These are phyloP conservation scores for Psilanteris sp. DNA, from an alignment of 1,140 invertebrate species.

Conservation along the genomic window DNA sequence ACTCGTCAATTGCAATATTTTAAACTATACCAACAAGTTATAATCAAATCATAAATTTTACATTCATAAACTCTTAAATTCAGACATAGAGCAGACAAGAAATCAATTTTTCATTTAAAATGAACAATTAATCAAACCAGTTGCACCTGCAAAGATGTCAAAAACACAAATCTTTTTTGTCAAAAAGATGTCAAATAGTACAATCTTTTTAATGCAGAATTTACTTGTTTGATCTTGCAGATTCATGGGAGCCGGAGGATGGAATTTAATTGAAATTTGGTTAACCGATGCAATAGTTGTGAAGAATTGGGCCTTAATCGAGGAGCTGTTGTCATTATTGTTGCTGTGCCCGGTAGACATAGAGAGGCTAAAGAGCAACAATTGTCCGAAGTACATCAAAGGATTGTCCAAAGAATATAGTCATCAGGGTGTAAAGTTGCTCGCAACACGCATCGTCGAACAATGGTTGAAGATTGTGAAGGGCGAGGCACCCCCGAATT, in stretches of 20 bases:
- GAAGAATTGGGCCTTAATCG: conserved; percentile 91
- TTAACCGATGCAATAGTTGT: conserved; percentile 89
- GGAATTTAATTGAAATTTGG: conserved; percentile 93
- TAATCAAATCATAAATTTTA: no score
- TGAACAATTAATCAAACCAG: no score
- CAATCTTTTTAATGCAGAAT: no score
- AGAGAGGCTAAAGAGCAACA: conserved; percentile 92
- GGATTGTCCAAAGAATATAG: conserved; percentile 90
- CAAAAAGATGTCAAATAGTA: no score
- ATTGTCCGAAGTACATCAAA: conserved; percentile 94
- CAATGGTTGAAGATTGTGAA: conserved; percentile 94
- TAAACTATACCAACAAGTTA: no score
- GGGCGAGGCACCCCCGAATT: conserved; percentile 80
- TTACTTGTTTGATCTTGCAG: conserved; percentile 78
- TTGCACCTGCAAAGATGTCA: no score
- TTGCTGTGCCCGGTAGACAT: conserved; percentile 92
- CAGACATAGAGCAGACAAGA: no score
- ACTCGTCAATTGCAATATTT: no score
- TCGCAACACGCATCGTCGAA: conserved; percentile 91
- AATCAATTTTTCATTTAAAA: no score
- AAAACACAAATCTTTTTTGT: no score
- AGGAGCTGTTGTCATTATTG: conserved; percentile 91
- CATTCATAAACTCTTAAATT: no score
- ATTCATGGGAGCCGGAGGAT: conserved; percentile 94
- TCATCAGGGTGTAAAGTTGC: conserved; percentile 85